A percentile compares a stretch with the other conserved stretches of the same genome.
phyloP scores from a whole-genome alignment of 2,113 vertebrate genomes.

The Mesitornis unicolor region DNA sequence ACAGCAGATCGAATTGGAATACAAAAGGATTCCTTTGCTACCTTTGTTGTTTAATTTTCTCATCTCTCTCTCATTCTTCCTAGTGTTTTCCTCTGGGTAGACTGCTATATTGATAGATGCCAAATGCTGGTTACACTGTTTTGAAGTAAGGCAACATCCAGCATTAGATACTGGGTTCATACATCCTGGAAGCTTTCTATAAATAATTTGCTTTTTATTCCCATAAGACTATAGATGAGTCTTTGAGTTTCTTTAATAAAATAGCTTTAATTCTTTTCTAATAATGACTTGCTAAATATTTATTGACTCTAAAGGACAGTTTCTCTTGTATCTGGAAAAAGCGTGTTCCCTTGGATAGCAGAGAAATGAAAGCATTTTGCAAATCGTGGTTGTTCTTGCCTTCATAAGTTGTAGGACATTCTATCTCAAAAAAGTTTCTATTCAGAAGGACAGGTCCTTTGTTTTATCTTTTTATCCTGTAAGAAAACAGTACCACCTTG shows the following conservation, averaged over 20 bases:
- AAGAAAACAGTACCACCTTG: conserved; percentile 63
- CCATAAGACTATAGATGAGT: not conserved
- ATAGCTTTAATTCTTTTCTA: not conserved
- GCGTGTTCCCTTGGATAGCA: not conserved
- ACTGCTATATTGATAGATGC: not conserved
- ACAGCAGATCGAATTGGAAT: accelerated
- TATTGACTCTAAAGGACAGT: not conserved
- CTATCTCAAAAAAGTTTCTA: not conserved
- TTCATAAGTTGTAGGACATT: not conserved
- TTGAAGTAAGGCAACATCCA: not conserved
- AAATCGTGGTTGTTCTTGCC: not conserved
- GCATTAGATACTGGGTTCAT: not conserved
- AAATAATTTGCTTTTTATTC: conserved; percentile 22
- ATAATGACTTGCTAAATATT: not conserved
- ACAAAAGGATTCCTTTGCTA: not conserved
- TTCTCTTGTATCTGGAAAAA: not conserved
- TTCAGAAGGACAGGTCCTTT: not conserved
- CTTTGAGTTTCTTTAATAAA: not conserved
- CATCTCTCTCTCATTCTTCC: not conserved
- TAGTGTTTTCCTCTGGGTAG: not conserved
- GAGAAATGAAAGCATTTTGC: not conserved
- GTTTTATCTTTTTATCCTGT: conserved; percentile 9
- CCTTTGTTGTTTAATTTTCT: not conserved
- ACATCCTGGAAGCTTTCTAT: conserved; percentile 3
- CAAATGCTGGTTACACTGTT: not conserved